phyloP scores from a whole-genome alignment of 1,140 invertebrate species.

The Drosophila novamexicana region DNA sequence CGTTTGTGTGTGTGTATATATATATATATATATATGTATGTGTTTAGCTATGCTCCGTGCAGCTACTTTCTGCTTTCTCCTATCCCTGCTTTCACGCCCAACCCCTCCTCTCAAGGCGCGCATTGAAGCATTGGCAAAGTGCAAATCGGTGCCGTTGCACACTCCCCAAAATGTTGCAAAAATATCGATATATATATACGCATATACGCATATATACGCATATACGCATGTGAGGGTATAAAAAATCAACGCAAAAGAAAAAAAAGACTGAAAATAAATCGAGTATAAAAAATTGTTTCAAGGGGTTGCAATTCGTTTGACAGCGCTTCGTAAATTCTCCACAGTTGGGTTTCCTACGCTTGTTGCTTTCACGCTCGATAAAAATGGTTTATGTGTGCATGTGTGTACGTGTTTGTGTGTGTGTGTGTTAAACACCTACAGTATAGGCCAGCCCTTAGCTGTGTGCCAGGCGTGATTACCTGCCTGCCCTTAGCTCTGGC shows the following conservation, averaged over 20 bases:
- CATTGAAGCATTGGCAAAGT: conserved; percentile 60
- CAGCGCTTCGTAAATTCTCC: conserved; percentile 54
- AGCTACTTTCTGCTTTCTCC: conserved; percentile 13
- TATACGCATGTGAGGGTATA: conserved; percentile 13
- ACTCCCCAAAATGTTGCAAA: conserved; percentile 47
- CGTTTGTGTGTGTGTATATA: conserved; percentile 10
- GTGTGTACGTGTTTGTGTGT: conserved; percentile 24
- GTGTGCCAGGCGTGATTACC: conserved; percentile 63
- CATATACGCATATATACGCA: too few relatives aligned
- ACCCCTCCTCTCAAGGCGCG: conserved; percentile 27
- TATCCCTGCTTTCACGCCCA: neutral
- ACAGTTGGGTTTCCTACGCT: conserved; percentile 40
- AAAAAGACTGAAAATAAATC: conserved; percentile 67
- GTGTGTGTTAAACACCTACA: conserved; percentile 11
- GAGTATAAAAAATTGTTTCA: conserved; percentile 78
- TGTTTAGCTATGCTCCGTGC: neutral
- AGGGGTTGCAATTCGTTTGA: conserved; percentile 76
- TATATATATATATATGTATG: neutral
- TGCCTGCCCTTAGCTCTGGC: conserved; percentile 29
- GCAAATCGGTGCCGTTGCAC: conserved; percentile 43
- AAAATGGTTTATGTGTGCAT: conserved; percentile 63
- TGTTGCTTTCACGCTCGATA: conserved; percentile 73
- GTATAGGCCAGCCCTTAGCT: conserved; percentile 2
- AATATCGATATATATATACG: conserved; percentile 13
- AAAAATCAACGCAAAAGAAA: conserved; percentile 3